These are phyloP conservation scores for Bicyclus anynana DNA, from an alignment of 1,140 invertebrate species.

Conservation along the genomic window DNA sequence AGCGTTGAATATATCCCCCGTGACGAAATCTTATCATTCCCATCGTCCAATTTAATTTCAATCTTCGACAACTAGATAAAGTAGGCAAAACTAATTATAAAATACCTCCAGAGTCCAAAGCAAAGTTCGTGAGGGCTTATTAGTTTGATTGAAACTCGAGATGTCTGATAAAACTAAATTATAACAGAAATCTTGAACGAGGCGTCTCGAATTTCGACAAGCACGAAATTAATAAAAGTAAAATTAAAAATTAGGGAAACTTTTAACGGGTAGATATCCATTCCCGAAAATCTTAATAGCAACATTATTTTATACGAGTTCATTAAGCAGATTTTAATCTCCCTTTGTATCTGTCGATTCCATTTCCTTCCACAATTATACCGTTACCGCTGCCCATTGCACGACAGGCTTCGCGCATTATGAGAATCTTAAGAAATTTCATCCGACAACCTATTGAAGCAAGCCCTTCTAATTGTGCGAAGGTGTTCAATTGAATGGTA, in stretches of 20 bases:
- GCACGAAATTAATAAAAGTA: constrained; percentile 6
- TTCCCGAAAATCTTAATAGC: constrained; percentile 10
- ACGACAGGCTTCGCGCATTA: constrained; percentile 68
- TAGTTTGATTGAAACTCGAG: constrained; percentile 17
- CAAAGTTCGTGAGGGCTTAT: constrained; percentile 8
- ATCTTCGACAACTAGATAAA: constrained; percentile 9
- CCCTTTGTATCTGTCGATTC: constrained; percentile 68
- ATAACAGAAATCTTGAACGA: constrained; percentile 18
- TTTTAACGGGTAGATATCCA: constrained; percentile 22
- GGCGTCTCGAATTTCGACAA: constrained; percentile 17
- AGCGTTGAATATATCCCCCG: constrained; percentile 10
- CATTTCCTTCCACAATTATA: constrained; percentile 68
- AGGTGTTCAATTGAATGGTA: constrained; percentile 75
- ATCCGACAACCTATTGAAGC: constrained; percentile 71
- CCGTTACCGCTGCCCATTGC: constrained; percentile 69
- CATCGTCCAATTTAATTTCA: not conserved
- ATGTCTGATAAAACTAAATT: constrained; percentile 29
- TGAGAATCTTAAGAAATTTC: constrained; percentile 75
- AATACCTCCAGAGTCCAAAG: constrained; percentile 3
- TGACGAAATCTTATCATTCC: constrained; percentile 11
- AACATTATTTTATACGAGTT: constrained; percentile 53
- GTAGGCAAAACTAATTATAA: constrained; percentile 11
- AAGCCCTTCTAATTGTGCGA: constrained; percentile 71
- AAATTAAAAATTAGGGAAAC: constrained; percentile 30
- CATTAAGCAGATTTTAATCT: constrained; percentile 71